Base-by-base conservation (phyloP, 2,888 invertebrate species). In the Eledona agricola region DNA sequence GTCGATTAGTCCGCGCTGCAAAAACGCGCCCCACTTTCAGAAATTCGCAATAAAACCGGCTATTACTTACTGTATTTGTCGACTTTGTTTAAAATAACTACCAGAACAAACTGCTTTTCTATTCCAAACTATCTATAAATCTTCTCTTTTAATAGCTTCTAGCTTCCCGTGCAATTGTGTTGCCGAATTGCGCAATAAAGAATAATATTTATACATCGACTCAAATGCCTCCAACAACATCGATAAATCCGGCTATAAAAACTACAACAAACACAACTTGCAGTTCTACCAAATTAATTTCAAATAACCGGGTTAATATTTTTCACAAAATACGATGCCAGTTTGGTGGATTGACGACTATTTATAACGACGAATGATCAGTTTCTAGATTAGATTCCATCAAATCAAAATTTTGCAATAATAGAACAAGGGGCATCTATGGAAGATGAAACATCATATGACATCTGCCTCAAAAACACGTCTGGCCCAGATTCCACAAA, bases 101-200 rank as follows among this genome's bases (percentile, higher is more conserved):
- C 29, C 22, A 17, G 29, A 31, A 40, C 40, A 28, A 40, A 42
- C 29, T 13, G 22, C 15, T 13, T 20, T 31, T 19, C 28, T 15
- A 40, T 40, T 40, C 40, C 13, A 19, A 12, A 19, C 42, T 10
- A 42, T 42, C 42, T 28, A 42, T 42, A 42, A 42, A 42, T 42
- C 42, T 42, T 13, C 13, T 3, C 13, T 42, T 42, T 42, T 42
- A 42, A 42, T 42, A 42, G 42, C 19, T 42, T 42, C 29, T 22
- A 42, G 42, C 31, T 42, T 42, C 16, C 34, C 20, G 20, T 31
- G 29, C 42, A 42, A 42, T 42, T 42, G 42, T 42, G 42, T 31
- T 22, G 31, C 13, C 12, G 42, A 42, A 29, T 31, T 29, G 17
- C 19, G 29, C 15, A 42, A 42, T 42, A 42, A 42, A 42, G 29